phyloP scores from a whole-genome alignment of 1,140 invertebrate species.

The Zaprionus vittiger region DNA sequence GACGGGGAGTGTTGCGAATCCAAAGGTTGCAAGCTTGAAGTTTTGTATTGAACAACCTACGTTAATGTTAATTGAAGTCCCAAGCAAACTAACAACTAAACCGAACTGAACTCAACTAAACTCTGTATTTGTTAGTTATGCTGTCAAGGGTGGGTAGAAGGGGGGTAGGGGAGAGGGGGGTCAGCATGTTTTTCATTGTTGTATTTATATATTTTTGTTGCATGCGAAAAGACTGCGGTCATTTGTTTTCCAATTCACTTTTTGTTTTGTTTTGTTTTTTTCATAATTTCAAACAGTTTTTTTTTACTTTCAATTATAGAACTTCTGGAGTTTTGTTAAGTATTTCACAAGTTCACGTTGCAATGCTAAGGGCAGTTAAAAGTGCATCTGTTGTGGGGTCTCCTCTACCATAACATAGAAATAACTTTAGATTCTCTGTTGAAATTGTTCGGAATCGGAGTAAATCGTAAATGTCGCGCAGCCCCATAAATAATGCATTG shows the following conservation, averaged over 20 bases:
- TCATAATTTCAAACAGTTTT: slow-evolving; percentile 13
- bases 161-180: too few relatives aligned
- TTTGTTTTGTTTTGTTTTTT: slow-evolving; percentile 8
- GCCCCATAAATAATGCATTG: slow-evolving; percentile 19
- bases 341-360: slow-evolving; percentile 35
- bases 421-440: neutral
- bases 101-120: slow-evolving; percentile 12
- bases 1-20: slow-evolving; percentile 18
- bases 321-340: slow-evolving; percentile 15
- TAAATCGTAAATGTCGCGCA: neutral
- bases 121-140: slow-evolving; percentile 3
- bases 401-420: neutral
- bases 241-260: neutral
- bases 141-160: neutral
- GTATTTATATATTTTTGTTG: slow-evolving; percentile 30
- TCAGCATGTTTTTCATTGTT: slow-evolving; percentile 18
- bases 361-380: slow-evolving; percentile 21
- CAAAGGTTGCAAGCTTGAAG: slow-evolving; percentile 30
- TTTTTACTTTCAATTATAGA: slow-evolving; percentile 24
- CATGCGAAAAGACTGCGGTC: slow-evolving; percentile 31
- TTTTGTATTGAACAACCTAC: slow-evolving; percentile 23
- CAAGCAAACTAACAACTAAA: slow-evolving; percentile 9
- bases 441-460: neutral
- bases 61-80: slow-evolving; percentile 8
- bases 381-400: neutral